Evolutionary conservation across 1,140 invertebrate species (phyloP), one percentile per base, ranked within the genome.

Genomic region (Mya arenaria): DNA sequence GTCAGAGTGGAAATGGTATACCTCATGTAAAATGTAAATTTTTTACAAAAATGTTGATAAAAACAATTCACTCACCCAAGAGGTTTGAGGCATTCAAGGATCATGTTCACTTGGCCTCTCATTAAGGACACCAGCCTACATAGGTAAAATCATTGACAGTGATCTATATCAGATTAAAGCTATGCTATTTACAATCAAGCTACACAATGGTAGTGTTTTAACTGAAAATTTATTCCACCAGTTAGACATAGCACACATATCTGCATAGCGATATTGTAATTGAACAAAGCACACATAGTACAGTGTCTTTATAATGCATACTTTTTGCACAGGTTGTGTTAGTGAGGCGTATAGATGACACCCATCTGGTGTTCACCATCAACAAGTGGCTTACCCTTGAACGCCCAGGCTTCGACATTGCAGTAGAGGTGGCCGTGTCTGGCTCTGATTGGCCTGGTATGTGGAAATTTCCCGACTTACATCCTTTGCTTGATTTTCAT

Each of bases 361-460:
- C 71, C 10, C 44, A 78, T 30, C 58, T 88, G 19, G 75, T 74
- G 71, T 87, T 90, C 55, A 44, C 83, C 34, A 78, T 90, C 25
- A 87, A 89, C 65, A 74, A 82, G 56, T 89, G 86, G 86, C 69
- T 90, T 56, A 83, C 82, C 19, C 78, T 78, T 39, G 85, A 86
- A 23, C 83, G 79, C 19, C 60, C 44, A 4, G 87, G 86, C n/a
- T 84, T 79, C 60, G 84, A 90, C 79, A 88, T 89, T 56, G 85
- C 89, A 32, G 85, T 87, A 74, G 91, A 92, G 77, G 80, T 89
- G 8, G 84, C 89, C 28, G 44, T 36, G 15, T 23, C 60, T 10
- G 69, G 71, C 39, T 37, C 44, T 30, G 36, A 68, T 23, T 82
- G 79, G 79, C 79, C 79, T 34, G 68, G 79, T 82, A 17, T 25